Percentiles rank a stretch among this genome's conserved stretches.
Evolutionary conservation across 2,113 vertebrate genomes (phyloP).

Genomic region (Turnix velox): DNA sequence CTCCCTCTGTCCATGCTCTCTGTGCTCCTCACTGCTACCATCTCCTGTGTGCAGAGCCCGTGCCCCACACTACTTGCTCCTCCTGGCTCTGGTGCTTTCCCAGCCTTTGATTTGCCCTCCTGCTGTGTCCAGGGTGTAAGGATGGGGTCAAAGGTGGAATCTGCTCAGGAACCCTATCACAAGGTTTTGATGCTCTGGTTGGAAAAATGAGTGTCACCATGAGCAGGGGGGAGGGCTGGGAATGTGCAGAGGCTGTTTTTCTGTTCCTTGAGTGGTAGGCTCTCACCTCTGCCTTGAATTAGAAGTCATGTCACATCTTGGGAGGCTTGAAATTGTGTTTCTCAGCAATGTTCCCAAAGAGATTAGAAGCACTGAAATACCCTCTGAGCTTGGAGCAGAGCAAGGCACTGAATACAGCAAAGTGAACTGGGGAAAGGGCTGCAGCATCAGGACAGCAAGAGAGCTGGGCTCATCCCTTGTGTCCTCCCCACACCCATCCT

Average conservation of each 20-base stretch:
- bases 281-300: slow-evolving; percentile 36
- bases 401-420: neutral
- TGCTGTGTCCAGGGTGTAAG: accelerated
- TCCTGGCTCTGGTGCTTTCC: neutral
- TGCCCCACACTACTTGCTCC: accelerated
- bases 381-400: neutral
- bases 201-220: accelerated
- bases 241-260: neutral
- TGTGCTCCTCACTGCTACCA: neutral
- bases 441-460: no score
- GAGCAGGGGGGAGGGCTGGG: neutral
- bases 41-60: neutral
- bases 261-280: neutral
- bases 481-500: neutral
- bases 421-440: neutral
- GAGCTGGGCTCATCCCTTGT: neutral
- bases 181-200: accelerated
- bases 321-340: slow-evolving; percentile 50
- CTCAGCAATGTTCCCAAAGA: slow-evolving; percentile 50
- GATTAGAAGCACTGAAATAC: slow-evolving; percentile 34
- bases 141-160: no score
- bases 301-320: slow-evolving; percentile 43
- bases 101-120: neutral
- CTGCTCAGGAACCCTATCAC: neutral
- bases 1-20: neutral